phyloP scores from a whole-genome alignment of 1,140 invertebrate species.

The Cecropterus lyciades region DNA sequence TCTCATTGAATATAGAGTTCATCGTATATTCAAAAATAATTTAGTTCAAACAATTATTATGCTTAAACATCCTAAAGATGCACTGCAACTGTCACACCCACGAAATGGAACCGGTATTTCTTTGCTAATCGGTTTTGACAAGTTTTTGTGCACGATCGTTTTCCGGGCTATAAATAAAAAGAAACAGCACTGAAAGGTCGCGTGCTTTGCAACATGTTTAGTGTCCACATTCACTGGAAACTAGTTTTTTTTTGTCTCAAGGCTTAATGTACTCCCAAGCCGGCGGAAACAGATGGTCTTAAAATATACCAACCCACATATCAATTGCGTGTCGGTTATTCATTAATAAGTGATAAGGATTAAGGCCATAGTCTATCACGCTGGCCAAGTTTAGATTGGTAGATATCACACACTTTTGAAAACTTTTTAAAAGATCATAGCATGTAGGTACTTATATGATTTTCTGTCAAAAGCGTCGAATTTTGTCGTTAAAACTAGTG shows the following conservation, averaged over 20 bases:
- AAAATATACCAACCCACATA: slow-evolving; percentile 25
- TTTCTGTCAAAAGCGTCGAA: too few species aligned
- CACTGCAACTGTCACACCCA: background rate
- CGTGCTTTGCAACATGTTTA: slow-evolving; percentile 41
- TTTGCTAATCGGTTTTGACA: slow-evolving; percentile 9
- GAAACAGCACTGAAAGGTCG: slow-evolving; percentile 44
- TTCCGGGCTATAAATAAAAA: slow-evolving; percentile 37
- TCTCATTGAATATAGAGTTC: too few species aligned
- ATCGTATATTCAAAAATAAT: too few species aligned
- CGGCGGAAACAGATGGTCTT: slow-evolving; percentile 43
- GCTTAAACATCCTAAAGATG: too few species aligned
- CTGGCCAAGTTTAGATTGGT: too few species aligned
- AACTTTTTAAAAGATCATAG: too few species aligned
- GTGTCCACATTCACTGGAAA: slow-evolving; percentile 48
- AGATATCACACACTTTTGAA: too few species aligned
- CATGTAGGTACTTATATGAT: too few species aligned
- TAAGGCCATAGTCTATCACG: too few species aligned
- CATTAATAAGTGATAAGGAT: too few species aligned
- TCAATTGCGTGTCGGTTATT: background rate
- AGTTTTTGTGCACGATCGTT: slow-evolving; percentile 26
- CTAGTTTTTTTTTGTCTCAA: slow-evolving; percentile 53
- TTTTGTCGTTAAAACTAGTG: too few species aligned
- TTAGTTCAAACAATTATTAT: too few species aligned
- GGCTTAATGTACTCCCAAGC: slow-evolving; percentile 38
- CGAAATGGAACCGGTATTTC: slow-evolving; percentile 4